Conservation (phyloP, 2,797 vertebrate genomes). For the Staurois parvus region DNA sequence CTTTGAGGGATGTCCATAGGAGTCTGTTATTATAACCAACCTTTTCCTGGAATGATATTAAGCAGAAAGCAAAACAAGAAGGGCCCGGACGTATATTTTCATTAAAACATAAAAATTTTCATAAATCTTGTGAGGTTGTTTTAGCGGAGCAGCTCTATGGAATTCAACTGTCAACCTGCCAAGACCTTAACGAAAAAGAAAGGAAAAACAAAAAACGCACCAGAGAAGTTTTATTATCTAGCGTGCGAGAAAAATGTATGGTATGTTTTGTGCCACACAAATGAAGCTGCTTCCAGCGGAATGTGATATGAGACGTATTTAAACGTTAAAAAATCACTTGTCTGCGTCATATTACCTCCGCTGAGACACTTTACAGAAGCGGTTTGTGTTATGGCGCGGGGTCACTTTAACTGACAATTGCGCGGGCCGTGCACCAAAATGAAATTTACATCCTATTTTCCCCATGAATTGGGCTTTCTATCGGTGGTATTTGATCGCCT, state of each 20-base stretch:
- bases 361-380: no score
- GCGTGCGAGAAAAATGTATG: neutral
- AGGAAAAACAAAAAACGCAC: neutral
- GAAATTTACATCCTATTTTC: no score
- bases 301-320: neutral
- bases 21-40: neutral
- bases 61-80: neutral
- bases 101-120: neutral
- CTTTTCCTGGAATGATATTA: neutral
- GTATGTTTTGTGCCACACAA: neutral
- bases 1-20: neutral
- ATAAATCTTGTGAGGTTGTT: neutral
- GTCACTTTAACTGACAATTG: no score
- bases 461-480: no score
- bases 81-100: neutral
- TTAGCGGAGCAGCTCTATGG: slow-evolving; percentile 26
- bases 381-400: no score
- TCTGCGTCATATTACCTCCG: no score
- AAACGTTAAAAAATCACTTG: no score
- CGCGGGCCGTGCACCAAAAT: no score
- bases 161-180: neutral
- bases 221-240: neutral
- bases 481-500: no score
- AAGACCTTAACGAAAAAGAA: neutral
- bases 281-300: neutral